Base-by-base conservation (phyloP, 1,140 invertebrate genomes). In the Drosophila pseudoananassae region DNA sequence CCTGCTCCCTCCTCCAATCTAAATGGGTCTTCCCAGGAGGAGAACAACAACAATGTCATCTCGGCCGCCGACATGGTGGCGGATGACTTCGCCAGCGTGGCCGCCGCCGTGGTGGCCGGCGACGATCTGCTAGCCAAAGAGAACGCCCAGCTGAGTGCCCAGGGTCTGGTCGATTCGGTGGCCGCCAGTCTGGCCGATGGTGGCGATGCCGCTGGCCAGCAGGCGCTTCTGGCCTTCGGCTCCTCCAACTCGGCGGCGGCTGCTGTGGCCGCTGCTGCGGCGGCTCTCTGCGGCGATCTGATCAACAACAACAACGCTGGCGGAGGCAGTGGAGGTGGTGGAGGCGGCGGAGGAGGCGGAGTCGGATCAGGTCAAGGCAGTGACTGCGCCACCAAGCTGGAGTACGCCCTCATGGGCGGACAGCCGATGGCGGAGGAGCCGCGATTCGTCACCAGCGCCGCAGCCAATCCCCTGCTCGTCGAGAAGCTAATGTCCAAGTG, bases 401-500 rank as follows among this genome's bases (percentile, higher is more conserved):
- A 76, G 56, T 76, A 76, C 23, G 72, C 61, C 7, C 25, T 76
- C 1, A 66, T 75, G 59, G 71, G 60, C 27, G 58, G 82, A 54
- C 38, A 82, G 58, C 51, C 87, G 54, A 43, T 75, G 64, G 57
- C 83, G 70, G 83, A 88, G 43, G 85, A 85, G 50, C 68, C 70
- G 7, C 90, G 91, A 6, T 91, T 80, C 63, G 82, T 78, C 4
- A 91, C 89, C 15, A 89, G 79, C 29, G 83, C 83, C 15, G 91
- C 91, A 6, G 81, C 90, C 23, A 92, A 92, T 77, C 91, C 91
- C 15, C 53, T 92, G 57, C 64, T 92, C 3, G 91, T 91, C 14
- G 91, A 92, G 50, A 92, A 92, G 52, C 63, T 92, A 2, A 83
- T 92, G 74, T 81, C 91, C n/a, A 92, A 91, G 51, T 85, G 81